These are phyloP conservation scores for Varanus komodoensis DNA, from an alignment of 2,113 vertebrate genomes.

Conservation along the genomic window DNA sequence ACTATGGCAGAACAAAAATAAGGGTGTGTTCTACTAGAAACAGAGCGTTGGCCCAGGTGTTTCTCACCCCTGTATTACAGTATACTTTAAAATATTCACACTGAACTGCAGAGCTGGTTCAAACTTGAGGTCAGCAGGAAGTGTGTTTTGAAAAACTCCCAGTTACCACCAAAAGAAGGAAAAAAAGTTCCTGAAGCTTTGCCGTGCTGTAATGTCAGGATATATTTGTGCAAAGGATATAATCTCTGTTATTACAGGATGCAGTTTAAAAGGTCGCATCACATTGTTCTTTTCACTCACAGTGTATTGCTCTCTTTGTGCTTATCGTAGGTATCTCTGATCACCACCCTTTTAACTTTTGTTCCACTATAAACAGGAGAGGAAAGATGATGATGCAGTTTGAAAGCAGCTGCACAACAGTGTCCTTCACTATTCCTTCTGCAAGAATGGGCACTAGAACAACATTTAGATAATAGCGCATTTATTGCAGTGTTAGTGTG, in stretches of 20 bases:
- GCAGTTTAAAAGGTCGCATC: slow-evolving; percentile 23
- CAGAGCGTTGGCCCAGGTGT: neutral
- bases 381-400: neutral
- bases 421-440: neutral
- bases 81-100: neutral
- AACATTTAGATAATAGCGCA: neutral
- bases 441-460: neutral
- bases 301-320: neutral
- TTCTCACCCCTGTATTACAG: neutral
- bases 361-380: slow-evolving; percentile 10
- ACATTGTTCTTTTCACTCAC: slow-evolving; percentile 33
- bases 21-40: neutral
- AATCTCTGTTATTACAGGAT: slow-evolving; percentile 2
- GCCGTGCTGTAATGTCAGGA: neutral
- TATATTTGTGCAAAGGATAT: slow-evolving; percentile 31
- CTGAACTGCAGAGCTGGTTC: neutral
- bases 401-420: neutral
- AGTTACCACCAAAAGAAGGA: neutral
- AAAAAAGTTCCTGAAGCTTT: neutral
- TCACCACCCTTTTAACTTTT: slow-evolving; percentile 12
- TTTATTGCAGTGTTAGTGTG: neutral
- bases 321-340: slow-evolving; percentile 46
- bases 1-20: neutral
- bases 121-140: slow-evolving; percentile 5
- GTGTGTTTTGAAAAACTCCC: neutral